Percentiles rank a stretch among this genome's conserved stretches.
Conservation (phyloP, 2,888 invertebrate genomes). For the Xiphydria camelus region DNA sequence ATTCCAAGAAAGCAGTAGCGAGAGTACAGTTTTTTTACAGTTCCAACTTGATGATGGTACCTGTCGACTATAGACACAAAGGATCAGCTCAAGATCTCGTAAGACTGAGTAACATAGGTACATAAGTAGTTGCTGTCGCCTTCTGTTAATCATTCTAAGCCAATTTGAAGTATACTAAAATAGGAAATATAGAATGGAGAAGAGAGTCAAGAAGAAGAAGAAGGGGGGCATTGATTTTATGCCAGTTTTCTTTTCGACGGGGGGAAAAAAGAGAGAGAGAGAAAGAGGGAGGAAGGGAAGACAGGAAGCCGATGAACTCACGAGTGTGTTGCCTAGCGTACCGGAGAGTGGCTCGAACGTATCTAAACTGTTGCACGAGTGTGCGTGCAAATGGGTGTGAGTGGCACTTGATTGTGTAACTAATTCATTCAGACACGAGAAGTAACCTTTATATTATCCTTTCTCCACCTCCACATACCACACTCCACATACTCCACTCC, state of each 20-base stretch:
- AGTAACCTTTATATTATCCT: constrained; percentile 16
- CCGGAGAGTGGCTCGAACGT: constrained; percentile 1
- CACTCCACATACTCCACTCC: not conserved
- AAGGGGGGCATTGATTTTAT: too few species aligned
- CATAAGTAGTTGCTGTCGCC: too few species aligned
- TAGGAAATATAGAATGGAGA: not conserved
- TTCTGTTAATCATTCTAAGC: too few species aligned
- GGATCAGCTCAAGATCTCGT: too few species aligned
- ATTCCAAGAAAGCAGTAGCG: too few species aligned
- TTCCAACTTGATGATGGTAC: too few species aligned
- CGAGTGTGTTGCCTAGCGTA: not conserved
- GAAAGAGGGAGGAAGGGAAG: not conserved
- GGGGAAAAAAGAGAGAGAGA: not conserved
- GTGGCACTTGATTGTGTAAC: constrained; percentile 15
- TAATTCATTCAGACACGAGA: constrained; percentile 19
- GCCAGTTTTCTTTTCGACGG: too few species aligned
- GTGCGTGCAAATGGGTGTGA: constrained; percentile 9
- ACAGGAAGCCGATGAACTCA: not conserved
- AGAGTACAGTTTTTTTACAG: too few species aligned
- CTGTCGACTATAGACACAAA: too few species aligned
- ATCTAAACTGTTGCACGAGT: not conserved
- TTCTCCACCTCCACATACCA: constrained; percentile 6
- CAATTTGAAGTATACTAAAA: too few species aligned
- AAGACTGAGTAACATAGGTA: too few species aligned
- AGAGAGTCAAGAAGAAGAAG: not conserved